phyloP scores from a whole-genome alignment of 1,140 invertebrate genomes.

The Drosophila rhopaloa region DNA sequence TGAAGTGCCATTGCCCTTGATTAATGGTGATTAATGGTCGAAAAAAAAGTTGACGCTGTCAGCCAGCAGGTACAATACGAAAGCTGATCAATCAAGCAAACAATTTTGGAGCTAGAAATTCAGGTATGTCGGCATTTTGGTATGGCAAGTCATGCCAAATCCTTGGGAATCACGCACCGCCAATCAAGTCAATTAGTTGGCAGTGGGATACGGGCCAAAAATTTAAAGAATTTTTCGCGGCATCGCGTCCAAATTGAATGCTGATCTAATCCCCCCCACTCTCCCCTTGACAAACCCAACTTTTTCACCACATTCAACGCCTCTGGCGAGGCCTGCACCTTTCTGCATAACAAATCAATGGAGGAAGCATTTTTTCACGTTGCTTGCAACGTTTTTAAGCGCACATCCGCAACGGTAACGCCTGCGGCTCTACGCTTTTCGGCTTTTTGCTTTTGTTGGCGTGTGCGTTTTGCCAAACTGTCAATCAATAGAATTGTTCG shows the following conservation, averaged over 20 bases:
- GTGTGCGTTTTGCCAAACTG: conserved; percentile 80
- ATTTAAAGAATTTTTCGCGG: conserved; percentile 54
- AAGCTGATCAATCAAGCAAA: conserved; percentile 39
- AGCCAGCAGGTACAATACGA: conserved; percentile 19
- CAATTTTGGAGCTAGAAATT: conserved; percentile 17
- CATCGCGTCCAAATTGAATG: conserved; percentile 30
- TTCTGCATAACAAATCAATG: conserved; percentile 78
- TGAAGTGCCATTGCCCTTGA: conserved; percentile 30
- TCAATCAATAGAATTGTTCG: conserved; percentile 81
- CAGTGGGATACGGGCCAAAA: conserved; percentile 24
- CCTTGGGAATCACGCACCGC: conserved; percentile 53
- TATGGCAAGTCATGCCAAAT: conserved; percentile 19
- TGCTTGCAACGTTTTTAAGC: conserved; percentile 55
- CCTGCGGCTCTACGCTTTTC: conserved; percentile 69
- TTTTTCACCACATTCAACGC: conserved; percentile 36
- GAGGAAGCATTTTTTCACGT: conserved; percentile 30
- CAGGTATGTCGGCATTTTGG: background rate
- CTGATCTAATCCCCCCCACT: background rate
- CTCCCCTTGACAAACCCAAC: background rate
- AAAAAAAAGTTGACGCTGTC: conserved; percentile 35
- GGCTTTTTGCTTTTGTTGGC: conserved; percentile 54
- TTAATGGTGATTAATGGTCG: conserved; percentile 72
- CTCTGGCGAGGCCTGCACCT: conserved; percentile 66
- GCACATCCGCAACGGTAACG: conserved; percentile 76
- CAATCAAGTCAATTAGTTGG: conserved; percentile 76